Base-by-base conservation (phyloP, 2,888 invertebrate genomes). In the Cylindroiulus punctatus region DNA sequence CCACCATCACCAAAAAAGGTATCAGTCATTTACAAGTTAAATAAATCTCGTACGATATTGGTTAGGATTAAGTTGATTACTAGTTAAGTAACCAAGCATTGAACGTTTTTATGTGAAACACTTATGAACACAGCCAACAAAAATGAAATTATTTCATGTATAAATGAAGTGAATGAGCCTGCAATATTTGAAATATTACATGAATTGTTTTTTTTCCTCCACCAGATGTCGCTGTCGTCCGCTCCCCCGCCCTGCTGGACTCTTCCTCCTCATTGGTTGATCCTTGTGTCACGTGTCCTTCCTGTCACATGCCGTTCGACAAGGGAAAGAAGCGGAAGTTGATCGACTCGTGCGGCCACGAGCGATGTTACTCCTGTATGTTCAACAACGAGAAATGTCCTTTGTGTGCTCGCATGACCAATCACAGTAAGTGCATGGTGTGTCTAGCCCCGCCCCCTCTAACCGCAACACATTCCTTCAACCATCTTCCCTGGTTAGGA, bases 301-400 rank as follows among this genome's bases (percentile, higher is more conserved):
- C 91, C 32, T 91, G 92, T 88, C 90, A 90, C 87, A 89, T 97
- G 94, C 97, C 97, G 89, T 98, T 97, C 92, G 97, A 98, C 92
- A 97, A 97, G 92, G 97, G 97, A 91, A 98, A 97, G 92, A 97
- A 97, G 92, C 94, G 98, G 92, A 95, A 96, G 91, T 93, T 98
- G 90, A 97, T 97, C 91, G 98, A 98, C 93, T 95, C 96, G 88
- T 98, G 98, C 92, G 97, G 98, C 89, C 98, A 98, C 93, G 97
- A 97, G 91, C 93, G 97, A 88, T 98, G 98, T 92, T 97, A 97
- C 93, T 95, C 96, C 89, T 98, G 98, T 92, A 95, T 97, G 94
- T 97, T 97, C 93, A 94, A 95, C 89, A 96, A 95, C 93, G 96
- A 97, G 91, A 94, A 95, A 88, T 98, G 98, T 91, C 97, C 97